Evolutionary conservation across 2,113 vertebrate genomes (phyloP).

Genomic region (Podilymbus podiceps): DNA sequence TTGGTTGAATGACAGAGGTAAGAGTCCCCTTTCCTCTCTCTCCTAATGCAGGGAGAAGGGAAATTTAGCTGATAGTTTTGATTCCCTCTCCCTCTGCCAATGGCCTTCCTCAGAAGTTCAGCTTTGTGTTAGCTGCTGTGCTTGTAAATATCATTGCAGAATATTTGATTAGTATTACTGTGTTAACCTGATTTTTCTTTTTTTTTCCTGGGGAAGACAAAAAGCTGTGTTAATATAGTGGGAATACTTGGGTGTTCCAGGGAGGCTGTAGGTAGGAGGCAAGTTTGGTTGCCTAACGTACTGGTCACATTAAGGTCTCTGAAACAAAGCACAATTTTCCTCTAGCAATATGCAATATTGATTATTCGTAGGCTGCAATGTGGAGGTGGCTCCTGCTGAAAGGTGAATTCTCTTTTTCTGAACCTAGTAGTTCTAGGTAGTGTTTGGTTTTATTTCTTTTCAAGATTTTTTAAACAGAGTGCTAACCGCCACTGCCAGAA

Average conservation of each 20-base stretch:
- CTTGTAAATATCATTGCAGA: not conserved
- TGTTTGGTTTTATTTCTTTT: not conserved
- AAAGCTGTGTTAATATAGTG: not conserved
- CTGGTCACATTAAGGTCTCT: not conserved
- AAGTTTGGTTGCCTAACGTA: not conserved
- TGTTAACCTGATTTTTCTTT: not conserved
- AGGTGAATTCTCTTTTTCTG: not conserved
- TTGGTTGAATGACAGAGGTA: not conserved
- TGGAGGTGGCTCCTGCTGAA: not conserved
- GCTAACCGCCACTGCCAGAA: not conserved
- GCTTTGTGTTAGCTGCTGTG: not conserved
- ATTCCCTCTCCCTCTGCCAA: not conserved
- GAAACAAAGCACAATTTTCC: not conserved
- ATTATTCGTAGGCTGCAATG: not conserved
- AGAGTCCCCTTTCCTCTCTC: not conserved
- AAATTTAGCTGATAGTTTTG: not conserved
- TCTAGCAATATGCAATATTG: not conserved
- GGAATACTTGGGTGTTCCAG: not conserved
- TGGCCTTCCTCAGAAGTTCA: not conserved
- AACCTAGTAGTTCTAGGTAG: not conserved
- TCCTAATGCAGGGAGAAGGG: not conserved
- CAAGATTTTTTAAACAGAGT: not conserved
- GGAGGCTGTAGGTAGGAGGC: not conserved
- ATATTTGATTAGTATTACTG: not conserved
- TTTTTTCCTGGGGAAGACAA: rapidly evolving